A percentile compares a stretch with the other conserved stretches of the same genome.
Evolutionary conservation across 1,140 invertebrate genomes (phyloP).

Genomic region (Euura saliciscinereae): DNA sequence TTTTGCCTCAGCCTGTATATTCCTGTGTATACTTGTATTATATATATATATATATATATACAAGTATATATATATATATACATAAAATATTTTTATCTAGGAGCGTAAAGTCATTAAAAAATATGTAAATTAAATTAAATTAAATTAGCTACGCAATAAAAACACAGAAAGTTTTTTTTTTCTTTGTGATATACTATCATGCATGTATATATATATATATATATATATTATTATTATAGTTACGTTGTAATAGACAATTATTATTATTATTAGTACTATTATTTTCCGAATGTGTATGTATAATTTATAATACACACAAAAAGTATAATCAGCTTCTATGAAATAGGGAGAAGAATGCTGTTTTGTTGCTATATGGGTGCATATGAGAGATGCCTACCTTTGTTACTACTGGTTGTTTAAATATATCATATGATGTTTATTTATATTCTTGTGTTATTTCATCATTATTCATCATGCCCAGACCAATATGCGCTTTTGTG

Average conservation of each 20-base stretch:
- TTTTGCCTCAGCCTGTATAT: too few relatives aligned
- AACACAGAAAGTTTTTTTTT: conserved; percentile 36
- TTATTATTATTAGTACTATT: conserved; percentile 7
- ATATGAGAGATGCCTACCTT: conserved; percentile 46
- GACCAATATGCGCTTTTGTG: neutral
- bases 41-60: conserved; percentile 2
- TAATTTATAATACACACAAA: conserved; percentile 24
- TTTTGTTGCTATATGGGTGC: conserved; percentile 38
- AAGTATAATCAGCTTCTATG: conserved; percentile 30
- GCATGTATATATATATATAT: conserved; percentile 9
- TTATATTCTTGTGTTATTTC: conserved; percentile 23
- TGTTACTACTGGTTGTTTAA: conserved; percentile 52
- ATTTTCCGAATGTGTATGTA: conserved; percentile 22
- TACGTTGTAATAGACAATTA: conserved; percentile 32
- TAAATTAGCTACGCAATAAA: conserved; percentile 6
- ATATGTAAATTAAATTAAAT: conserved; percentile 21
- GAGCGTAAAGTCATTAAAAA: conserved; percentile 41
- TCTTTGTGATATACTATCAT: conserved; percentile 43
- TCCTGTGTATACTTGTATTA: neutral
- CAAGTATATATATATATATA: neutral
- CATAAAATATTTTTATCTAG: conserved; percentile 42
- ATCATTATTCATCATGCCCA: neutral
- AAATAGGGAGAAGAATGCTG: conserved; percentile 34
- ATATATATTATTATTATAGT: conserved; percentile 26
- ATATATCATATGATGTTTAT: conserved; percentile 51